These are phyloP conservation scores for Drosophila lacertosa DNA, from an alignment of 1,140 invertebrate genomes.

Conservation along the genomic window DNA sequence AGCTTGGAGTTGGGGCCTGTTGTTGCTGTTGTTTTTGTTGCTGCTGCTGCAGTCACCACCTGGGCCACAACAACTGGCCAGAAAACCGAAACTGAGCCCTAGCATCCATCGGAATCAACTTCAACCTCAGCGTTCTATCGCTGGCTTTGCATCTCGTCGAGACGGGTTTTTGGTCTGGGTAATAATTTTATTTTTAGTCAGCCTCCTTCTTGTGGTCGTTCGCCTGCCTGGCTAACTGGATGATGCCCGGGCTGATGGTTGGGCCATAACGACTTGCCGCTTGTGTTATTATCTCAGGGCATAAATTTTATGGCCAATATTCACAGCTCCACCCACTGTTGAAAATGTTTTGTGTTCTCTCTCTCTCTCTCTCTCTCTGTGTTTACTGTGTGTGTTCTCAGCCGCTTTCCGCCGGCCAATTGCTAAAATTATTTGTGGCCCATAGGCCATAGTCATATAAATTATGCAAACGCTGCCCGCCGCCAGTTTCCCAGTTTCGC, in stretches of 20 bases:
- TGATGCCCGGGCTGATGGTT: too few relatives aligned
- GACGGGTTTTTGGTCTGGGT: constrained; percentile 75
- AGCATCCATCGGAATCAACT: constrained; percentile 19
- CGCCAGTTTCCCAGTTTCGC: too few relatives aligned
- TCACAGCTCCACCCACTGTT: constrained; percentile 82
- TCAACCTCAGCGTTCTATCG: constrained; percentile 55
- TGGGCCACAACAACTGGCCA: not conserved
- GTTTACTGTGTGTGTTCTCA: not conserved
- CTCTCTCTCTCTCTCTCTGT: constrained; percentile 3
- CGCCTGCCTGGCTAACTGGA: constrained; percentile 17
- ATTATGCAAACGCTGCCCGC: constrained; percentile 68
- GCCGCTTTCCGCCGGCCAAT: constrained; percentile 38
- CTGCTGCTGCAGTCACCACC: constrained; percentile 16
- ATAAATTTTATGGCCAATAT: constrained; percentile 82
- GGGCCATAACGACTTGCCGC: constrained; percentile 77
- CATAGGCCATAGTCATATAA: constrained; percentile 64
- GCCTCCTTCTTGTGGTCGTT: constrained; percentile 45
- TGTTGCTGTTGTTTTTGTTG: too few relatives aligned
- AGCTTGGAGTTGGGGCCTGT: constrained; percentile 15
- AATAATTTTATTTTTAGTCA: constrained; percentile 81
- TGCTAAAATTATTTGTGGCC: constrained; percentile 70
- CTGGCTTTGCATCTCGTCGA: constrained; percentile 72
- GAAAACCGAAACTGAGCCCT: not conserved
- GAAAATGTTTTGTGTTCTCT: constrained; percentile 62
- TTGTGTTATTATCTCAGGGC: constrained; percentile 80